Base-by-base conservation (phyloP, 2,888 invertebrate genomes). In the Carpatolechia fugitivella region DNA sequence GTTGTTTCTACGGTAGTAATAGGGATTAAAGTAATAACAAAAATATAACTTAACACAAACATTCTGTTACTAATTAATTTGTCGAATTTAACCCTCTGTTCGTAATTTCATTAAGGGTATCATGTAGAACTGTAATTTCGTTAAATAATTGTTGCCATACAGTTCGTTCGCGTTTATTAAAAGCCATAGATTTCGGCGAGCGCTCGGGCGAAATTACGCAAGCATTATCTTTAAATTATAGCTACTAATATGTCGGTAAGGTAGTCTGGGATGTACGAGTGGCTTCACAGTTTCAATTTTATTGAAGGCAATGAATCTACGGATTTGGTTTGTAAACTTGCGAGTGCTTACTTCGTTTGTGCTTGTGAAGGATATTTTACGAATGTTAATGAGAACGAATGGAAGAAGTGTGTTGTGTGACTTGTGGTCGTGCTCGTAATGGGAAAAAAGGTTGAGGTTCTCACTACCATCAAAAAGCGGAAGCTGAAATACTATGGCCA, bases 221-320 rank as follows among this genome's bases (percentile, higher is more conserved):
- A 72, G 69, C 85, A 81, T 86, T 88, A 88, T 81, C 82, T 78
- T 68, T 82, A 84, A 89, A 84, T 88, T 88, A 89, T 85, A 76
- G 80, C 79, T 74, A 75, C 83, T 89, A 88, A 89, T 88, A 89
- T 85, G 87, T 86, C 74, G 78, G 80, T 76, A 71, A 75, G 40
- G 52, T 50, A 38, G 16, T 38, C 38, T 50, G 24, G 24, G 33
- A 49, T 44, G 24, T 29, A 41, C 24, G 24, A 24, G 24, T 4
- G 6, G n/a, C 16, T 16, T 38, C 38, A 38, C 38, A 6, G 38
- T 14, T 14, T 14, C 14, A 20, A 14, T 47, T 47, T 47, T 47
- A 47, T 47, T 47, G 46, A 47, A 47, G 6, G n/a, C 14, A 1
- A 6, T 47, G 14, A 30, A 47, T n/a, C 46, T n/a, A n/a, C n/a